Evolutionary conservation across 23 tunicate species (phyloP).

Genomic region (Styela clava): DNA sequence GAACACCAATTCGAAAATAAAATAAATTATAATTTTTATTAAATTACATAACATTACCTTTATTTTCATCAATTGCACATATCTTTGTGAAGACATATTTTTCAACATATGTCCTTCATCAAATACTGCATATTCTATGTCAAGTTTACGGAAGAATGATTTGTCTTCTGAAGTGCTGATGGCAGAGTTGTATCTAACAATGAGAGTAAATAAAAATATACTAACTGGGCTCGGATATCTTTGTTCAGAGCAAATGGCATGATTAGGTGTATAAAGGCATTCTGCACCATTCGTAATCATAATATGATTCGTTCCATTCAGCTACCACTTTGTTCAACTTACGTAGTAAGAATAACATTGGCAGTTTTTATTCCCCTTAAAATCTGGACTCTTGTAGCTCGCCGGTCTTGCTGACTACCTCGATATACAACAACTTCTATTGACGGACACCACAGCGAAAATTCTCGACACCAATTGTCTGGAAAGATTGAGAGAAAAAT

Average conservation of each 20-base stretch:
- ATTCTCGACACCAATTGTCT: slow-evolving; percentile 87
- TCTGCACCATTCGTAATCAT: no score
- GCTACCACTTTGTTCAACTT: no score
- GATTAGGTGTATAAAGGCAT: no score
- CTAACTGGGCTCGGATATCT: no score
- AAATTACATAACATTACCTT: slow-evolving; percentile 21
- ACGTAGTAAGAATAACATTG: slow-evolving; percentile 63
- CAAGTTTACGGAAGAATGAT: slow-evolving; percentile 53
- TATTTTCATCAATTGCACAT: slow-evolving; percentile 80
- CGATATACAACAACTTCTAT: slow-evolving; percentile 46
- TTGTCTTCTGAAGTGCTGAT: slow-evolving; percentile 75
- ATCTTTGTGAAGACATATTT: slow-evolving; percentile 90
- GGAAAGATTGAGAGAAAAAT: background rate
- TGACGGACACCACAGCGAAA: slow-evolving; percentile 67
- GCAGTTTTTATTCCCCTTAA: slow-evolving; percentile 28
- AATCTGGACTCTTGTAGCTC: slow-evolving; percentile 31
- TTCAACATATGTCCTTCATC: slow-evolving; percentile 99
- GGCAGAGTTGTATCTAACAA: slow-evolving; percentile 55
- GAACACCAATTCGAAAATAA: no score
- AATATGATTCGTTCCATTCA: no score
- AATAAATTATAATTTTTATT: no score
- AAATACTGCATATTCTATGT: slow-evolving; percentile 79
- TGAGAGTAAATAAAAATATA: background rate
- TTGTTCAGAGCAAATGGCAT: no score
- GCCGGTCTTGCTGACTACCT: slow-evolving; percentile 50